phyloP scores from a whole-genome alignment of 2,797 vertebrate genomes.

The Microchirus variegatus region DNA sequence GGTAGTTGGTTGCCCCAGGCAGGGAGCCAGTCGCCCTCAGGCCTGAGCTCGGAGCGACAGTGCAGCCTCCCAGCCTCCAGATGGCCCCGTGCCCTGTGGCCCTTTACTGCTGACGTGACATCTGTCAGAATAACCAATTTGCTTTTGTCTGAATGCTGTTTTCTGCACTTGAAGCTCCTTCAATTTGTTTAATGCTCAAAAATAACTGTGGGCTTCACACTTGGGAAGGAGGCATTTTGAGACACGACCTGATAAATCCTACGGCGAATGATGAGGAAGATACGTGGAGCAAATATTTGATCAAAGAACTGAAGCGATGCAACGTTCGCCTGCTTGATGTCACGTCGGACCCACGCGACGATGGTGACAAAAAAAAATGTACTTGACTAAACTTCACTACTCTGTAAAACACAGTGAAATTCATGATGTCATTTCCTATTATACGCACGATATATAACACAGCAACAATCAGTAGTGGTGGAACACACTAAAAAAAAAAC shows the following conservation, averaged over 20 bases:
- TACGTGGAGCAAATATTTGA: not conserved
- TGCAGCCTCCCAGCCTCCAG: slow-evolving; percentile 76
- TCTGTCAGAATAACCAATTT: slow-evolving; percentile 80
- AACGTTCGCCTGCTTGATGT: slow-evolving; percentile 62
- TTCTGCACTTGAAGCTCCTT: slow-evolving; percentile 46
- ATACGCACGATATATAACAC: not conserved
- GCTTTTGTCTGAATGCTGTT: slow-evolving; percentile 75
- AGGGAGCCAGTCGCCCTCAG: slow-evolving; percentile 60
- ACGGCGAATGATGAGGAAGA: slow-evolving; percentile 5
- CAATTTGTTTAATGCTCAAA: slow-evolving; percentile 56
- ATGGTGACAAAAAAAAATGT: slow-evolving; percentile 29
- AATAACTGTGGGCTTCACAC: slow-evolving; percentile 41
- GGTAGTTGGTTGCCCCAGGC: slow-evolving; percentile 69
- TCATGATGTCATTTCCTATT: not conserved
- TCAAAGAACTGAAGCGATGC: slow-evolving; percentile 35
- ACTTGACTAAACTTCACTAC: slow-evolving; percentile 14
- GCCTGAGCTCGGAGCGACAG: slow-evolving; percentile 67
- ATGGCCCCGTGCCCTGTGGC: slow-evolving; percentile 80
- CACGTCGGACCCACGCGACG: slow-evolving; percentile 45
- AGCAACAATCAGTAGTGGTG: not conserved
- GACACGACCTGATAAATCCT: slow-evolving; percentile 13
- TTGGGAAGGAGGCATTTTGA: slow-evolving; percentile 11
- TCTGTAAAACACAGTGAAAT: slow-evolving; percentile 27
- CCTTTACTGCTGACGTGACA: slow-evolving; percentile 77
- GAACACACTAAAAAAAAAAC: too few species aligned